Conservation (phyloP, 2,888 invertebrate genomes). For the Ryuthela nishihirai region DNA sequence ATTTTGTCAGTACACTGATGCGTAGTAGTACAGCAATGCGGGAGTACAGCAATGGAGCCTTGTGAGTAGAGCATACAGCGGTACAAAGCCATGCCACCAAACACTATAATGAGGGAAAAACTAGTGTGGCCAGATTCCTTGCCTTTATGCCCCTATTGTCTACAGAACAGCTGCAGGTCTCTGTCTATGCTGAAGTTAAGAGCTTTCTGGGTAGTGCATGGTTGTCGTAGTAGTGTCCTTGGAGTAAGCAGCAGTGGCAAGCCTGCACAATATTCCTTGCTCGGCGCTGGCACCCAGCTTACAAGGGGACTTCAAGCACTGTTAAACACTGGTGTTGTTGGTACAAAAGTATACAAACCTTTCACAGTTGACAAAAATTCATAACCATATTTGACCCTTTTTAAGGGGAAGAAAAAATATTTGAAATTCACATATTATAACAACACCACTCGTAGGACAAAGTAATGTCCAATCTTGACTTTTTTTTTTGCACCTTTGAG, state of each 20-base stretch:
- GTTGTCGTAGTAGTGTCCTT: neutral
- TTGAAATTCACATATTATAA: neutral
- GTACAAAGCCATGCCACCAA: slow-evolving; percentile 25
- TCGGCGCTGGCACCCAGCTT: neutral
- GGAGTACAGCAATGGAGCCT: slow-evolving; percentile 33
- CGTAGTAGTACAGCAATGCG: slow-evolving; percentile 33
- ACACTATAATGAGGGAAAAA: slow-evolving; percentile 23
- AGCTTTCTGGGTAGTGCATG: neutral
- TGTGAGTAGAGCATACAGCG: slow-evolving; percentile 19
- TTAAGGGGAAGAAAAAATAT: neutral
- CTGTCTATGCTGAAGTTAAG: neutral
- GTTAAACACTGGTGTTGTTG: too few species aligned
- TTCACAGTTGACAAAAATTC: neutral
- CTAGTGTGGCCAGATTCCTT: slow-evolving; percentile 22
- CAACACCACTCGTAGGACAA: neutral
- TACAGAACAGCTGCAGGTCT: slow-evolving; percentile 13
- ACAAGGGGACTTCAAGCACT: neutral
- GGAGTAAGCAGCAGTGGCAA: too few species aligned
- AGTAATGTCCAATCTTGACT: too few species aligned
- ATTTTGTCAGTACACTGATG: slow-evolving; percentile 26
- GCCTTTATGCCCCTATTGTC: slow-evolving; percentile 8
- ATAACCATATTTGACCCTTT: neutral
- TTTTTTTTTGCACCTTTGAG: neutral
- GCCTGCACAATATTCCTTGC: too few species aligned
- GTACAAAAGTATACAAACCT: neutral